These are phyloP conservation scores for Drosophila meridiana DNA, from an alignment of 2,888 invertebrate species.

Conservation along the genomic window DNA sequence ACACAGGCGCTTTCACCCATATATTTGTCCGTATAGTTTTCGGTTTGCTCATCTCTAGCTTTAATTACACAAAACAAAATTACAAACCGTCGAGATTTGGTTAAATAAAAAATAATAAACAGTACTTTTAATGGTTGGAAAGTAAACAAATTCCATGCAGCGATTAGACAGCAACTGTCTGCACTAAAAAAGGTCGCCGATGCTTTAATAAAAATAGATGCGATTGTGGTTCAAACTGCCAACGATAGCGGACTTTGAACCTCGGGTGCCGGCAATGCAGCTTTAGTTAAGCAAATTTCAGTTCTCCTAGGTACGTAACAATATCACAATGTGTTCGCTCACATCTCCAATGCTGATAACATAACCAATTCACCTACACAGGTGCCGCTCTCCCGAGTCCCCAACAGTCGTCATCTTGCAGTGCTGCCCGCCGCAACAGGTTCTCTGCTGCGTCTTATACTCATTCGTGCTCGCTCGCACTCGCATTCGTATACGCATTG, in stretches of 20 bases:
- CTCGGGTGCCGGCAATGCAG: constrained; percentile 39
- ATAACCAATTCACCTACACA: constrained; percentile 29
- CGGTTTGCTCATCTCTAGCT: constrained; percentile 30
- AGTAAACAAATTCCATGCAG: constrained; percentile 22
- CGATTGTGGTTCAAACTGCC: not conserved
- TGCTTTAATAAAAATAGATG: constrained; percentile 15
- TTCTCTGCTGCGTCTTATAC: constrained; percentile 28
- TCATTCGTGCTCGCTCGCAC: constrained; percentile 15
- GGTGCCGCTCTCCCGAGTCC: constrained; percentile 7
- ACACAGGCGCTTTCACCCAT: not conserved
- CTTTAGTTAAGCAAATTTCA: constrained; percentile 19
- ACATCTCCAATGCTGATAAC: constrained; percentile 35
- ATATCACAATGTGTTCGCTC: constrained; percentile 1
- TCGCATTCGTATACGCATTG: not conserved
- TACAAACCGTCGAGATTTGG: constrained; percentile 14
- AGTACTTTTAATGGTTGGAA: not conserved
- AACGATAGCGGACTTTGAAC: constrained; percentile 47
- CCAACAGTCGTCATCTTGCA: constrained; percentile 27
- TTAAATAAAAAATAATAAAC: not conserved
- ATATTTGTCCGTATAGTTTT: not conserved
- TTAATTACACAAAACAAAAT: constrained; percentile 28
- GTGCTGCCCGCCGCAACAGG: constrained; percentile 60
- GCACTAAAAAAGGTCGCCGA: not conserved
- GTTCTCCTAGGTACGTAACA: constrained; percentile 28
- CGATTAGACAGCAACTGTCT: not conserved